phyloP scores from a whole-genome alignment of 2,888 invertebrate species.

The Campoletis raptor region DNA sequence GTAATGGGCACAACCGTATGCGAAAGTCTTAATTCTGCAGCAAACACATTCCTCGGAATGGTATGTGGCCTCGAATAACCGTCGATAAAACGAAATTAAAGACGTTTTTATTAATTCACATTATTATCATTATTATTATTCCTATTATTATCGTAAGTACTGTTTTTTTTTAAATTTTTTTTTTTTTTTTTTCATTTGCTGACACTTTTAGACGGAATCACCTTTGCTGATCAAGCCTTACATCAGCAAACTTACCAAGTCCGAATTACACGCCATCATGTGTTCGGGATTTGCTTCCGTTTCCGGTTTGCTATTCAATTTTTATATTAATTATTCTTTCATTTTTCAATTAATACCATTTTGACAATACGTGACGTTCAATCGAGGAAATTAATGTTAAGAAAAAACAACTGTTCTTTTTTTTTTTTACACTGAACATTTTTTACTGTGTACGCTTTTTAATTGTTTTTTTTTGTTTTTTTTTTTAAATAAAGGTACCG shows the following conservation, averaged over 20 bases:
- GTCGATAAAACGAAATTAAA: constrained; percentile 21
- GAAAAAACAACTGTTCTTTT: too few relatives aligned
- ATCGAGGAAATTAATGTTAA: background rate
- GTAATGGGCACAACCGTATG: constrained; percentile 95
- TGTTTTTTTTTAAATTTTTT: background rate
- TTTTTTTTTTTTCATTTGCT: background rate
- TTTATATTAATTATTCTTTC: background rate
- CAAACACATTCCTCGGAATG: constrained; percentile 97
- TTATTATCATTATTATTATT: background rate
- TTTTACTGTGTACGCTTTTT: background rate
- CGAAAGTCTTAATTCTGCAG: constrained; percentile 96
- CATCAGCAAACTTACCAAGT: constrained; percentile 92
- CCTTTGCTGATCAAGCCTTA: constrained; percentile 96
- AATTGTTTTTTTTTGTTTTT: background rate
- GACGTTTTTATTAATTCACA: background rate
- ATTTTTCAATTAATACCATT: constrained; percentile 1
- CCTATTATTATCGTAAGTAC: background rate
- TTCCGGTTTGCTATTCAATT: constrained; percentile 87
- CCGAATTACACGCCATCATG: constrained; percentile 97
- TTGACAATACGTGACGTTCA: background rate
- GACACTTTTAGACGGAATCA: constrained; percentile 92
- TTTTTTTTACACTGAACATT: too few relatives aligned
- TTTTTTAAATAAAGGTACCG: constrained; percentile 87
- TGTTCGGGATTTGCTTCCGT: constrained; percentile 98
- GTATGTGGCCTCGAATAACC: constrained; percentile 84